phyloP scores from a whole-genome alignment of 2,797 vertebrate species.

The Falco columbarius region DNA sequence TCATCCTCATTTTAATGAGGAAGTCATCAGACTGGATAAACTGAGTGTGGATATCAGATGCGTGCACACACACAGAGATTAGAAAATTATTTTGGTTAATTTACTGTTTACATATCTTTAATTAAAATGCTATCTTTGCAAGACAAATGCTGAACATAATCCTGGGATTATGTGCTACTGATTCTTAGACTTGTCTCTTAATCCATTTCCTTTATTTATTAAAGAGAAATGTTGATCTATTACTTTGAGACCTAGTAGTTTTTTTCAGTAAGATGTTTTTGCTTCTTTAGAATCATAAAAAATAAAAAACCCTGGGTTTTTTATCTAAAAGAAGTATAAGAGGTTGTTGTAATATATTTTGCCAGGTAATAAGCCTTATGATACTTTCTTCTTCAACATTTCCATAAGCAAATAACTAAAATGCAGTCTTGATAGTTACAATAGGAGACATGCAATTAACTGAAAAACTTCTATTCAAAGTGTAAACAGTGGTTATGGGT shows the following conservation, averaged over 20 bases:
- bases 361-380: neutral
- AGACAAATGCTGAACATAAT: constrained; percentile 3
- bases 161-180: constrained; percentile 20
- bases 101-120: constrained; percentile 31
- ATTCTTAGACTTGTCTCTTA: constrained; percentile 2
- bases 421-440: neutral
- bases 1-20: neutral
- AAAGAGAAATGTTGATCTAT: neutral
- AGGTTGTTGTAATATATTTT: neutral
- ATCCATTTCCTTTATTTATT: neutral
- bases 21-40: neutral
- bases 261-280: neutral
- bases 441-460: neutral
- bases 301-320: fast-evolving
- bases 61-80: neutral
- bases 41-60: neutral
- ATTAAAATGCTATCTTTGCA: constrained; percentile 24
- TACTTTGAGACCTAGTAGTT: neutral
- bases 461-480: neutral
- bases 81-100: constrained; percentile 21
- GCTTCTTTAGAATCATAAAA: neutral
- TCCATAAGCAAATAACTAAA: neutral
- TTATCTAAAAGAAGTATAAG: neutral
- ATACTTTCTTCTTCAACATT: neutral
- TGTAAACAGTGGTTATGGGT: neutral